A percentile compares a stretch with the other conserved stretches of the same genome.
Evolutionary conservation across 2,113 vertebrate species (phyloP).

Genomic region (Nipponia nippon): DNA sequence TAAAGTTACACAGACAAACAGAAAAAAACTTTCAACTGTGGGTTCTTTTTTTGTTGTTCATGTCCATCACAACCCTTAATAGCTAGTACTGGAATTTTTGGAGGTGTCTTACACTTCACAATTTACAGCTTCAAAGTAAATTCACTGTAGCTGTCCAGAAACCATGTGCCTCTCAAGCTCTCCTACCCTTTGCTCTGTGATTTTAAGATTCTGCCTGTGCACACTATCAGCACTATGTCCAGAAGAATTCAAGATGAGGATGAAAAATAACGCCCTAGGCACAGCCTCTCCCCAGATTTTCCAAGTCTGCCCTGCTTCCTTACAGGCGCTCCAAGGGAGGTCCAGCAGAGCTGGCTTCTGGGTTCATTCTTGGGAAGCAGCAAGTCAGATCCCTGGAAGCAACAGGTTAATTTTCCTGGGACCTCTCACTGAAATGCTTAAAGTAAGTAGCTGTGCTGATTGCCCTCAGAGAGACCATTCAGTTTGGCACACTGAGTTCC

Average conservation of each 20-base stretch:
- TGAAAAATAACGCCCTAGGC: not conserved
- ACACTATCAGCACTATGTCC: not conserved
- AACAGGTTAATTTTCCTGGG: not conserved
- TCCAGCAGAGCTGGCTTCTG: not conserved
- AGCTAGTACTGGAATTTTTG: not conserved
- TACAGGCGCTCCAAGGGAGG: not conserved
- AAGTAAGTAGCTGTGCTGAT: not conserved
- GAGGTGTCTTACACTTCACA: not conserved
- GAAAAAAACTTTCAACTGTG: not conserved
- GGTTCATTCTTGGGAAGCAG: not conserved
- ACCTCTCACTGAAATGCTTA: not conserved
- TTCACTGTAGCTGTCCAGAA: not conserved
- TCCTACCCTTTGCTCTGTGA: not conserved
- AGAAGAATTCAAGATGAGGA: not conserved
- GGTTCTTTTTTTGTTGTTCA: not conserved
- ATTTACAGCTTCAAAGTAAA: not conserved
- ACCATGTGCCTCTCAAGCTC: not conserved
- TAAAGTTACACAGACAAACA: not conserved
- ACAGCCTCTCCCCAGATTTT: not conserved
- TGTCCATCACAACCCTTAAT: not conserved
- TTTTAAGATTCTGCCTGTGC: not conserved
- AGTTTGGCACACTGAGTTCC: not conserved
- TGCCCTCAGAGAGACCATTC: conserved; percentile 17
- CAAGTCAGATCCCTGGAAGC: not conserved
- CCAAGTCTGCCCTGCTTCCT: not conserved